A percentile compares a stretch with the other conserved stretches of the same genome.
These are phyloP conservation scores for Dermatemys mawii DNA, from an alignment of 2,113 vertebrate genomes.

Conservation along the genomic window DNA sequence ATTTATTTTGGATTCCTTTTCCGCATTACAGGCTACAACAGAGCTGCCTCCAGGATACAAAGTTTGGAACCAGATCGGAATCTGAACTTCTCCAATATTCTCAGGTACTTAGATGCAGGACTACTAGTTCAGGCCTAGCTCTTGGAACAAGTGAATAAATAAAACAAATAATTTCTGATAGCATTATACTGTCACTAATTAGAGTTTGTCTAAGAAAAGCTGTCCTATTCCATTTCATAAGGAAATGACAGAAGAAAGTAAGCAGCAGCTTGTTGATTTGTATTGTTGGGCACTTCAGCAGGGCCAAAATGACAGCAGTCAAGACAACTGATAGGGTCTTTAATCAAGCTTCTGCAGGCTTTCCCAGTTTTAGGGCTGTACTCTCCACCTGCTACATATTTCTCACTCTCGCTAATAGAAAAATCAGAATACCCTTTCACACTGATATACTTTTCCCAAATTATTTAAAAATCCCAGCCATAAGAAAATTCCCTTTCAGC, in stretches of 20 bases:
- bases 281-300: background rate
- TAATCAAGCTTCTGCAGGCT: conserved; percentile 54
- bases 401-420: conserved; percentile 52
- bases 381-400: conserved; percentile 32
- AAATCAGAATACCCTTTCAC: conserved; percentile 52
- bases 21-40: background rate
- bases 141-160: background rate
- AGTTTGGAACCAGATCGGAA: background rate
- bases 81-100: background rate
- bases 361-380: background rate
- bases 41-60: background rate
- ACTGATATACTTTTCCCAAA: conserved; percentile 57
- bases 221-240: background rate
- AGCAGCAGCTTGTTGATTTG: background rate
- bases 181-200: background rate
- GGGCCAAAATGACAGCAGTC: conserved; percentile 49
- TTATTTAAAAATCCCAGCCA: conserved; percentile 64
- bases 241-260: background rate
- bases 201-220: background rate
- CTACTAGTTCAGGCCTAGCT: background rate
- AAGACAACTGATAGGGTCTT: conserved; percentile 59
- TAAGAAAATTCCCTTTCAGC: conserved; percentile 53
- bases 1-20: background rate
- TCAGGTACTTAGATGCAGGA: background rate
- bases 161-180: background rate